Evolutionary conservation across 2,113 vertebrate species (phyloP), one percentile per base, ranked within the genome.

Genomic region (Cichladusa arquata): DNA sequence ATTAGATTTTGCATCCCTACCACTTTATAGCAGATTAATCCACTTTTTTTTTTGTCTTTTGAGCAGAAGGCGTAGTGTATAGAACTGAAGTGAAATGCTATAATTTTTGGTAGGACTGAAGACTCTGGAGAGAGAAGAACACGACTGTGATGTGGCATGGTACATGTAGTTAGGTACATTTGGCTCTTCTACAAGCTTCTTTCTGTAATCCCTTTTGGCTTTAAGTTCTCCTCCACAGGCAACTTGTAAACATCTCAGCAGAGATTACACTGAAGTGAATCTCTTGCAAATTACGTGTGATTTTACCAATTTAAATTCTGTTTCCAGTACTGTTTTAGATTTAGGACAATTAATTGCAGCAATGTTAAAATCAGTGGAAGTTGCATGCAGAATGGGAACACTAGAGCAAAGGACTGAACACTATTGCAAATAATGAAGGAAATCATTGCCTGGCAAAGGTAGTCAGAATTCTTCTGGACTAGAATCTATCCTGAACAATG

Each of bases 231-330:
- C 13, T 62, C 38, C 70, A 66, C 28, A 53, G 34, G 40, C 72
- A 79, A 36, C 57, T 87, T 84, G 60, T 91, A 81, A 92, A 84
- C 60, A 64, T 84, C 86, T 92, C 65, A 86, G 60, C 60, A 78
- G 64, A 93, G 62, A 83, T 70, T 90, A 61, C 36, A 34, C 38
- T 92, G 62, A 56, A 54, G 51, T 62, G 91, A 77, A 74, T 81
- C 24, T 92, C 86, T 64, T 86, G n/a, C 29, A 66, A 90, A 66
- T 80, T 45, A 84, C 79, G 42, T 53, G 58, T 50, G 33, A 85
- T 79, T 82, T 82, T 28, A 72, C 40, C 45, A 81, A 70, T 71
- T 85, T 89, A 67, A 91, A 69, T 61, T 92, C 31, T 54, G 14
- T 74, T 93, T 93, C 73, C 62, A 89, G 11, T 54, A 45, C 45